phyloP scores from a whole-genome alignment of 2,113 vertebrate species.

The Megaptera novaeangliae region DNA sequence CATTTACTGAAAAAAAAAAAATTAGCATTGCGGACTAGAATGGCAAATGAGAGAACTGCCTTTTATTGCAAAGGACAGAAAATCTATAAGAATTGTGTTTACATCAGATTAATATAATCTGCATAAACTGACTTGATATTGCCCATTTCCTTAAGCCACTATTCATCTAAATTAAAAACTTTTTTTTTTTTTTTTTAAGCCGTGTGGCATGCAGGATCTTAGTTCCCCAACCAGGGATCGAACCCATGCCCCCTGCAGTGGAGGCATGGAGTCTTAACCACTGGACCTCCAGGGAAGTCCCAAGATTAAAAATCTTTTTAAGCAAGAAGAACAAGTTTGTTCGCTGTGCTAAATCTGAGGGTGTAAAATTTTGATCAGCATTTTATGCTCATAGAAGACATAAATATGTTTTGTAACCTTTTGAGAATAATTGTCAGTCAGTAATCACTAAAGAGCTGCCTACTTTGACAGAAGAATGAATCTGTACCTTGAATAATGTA shows the following conservation, averaged over 20 bases:
- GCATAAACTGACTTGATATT: neutral
- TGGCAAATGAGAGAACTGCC: neutral
- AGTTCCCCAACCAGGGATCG: neutral
- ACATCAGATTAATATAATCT: neutral
- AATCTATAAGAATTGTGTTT: slow-evolving; percentile 12
- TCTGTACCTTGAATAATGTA: slow-evolving; percentile 39
- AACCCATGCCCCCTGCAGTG: too few species aligned
- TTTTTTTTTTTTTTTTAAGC: neutral
- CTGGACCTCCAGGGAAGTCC: neutral
- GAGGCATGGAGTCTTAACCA: neutral
- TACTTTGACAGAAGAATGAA: slow-evolving; percentile 47
- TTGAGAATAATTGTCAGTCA: slow-evolving; percentile 50
- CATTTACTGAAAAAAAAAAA: neutral
- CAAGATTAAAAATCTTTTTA: neutral
- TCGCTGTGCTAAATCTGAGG: neutral
- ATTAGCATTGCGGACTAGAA: neutral
- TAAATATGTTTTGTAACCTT: slow-evolving; percentile 5
- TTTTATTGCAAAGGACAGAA: slow-evolving; percentile 32
- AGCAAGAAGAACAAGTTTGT: slow-evolving; percentile 27
- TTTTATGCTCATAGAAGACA: slow-evolving; percentile 17
- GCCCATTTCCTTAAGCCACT: slow-evolving; percentile 12
- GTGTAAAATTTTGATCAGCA: neutral
- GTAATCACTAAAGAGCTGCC: slow-evolving; percentile 31
- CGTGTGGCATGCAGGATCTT: neutral
- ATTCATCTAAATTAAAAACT: slow-evolving; percentile 1